Conservation (phyloP, 2,888 invertebrate species). For the Icerya purchasi region DNA sequence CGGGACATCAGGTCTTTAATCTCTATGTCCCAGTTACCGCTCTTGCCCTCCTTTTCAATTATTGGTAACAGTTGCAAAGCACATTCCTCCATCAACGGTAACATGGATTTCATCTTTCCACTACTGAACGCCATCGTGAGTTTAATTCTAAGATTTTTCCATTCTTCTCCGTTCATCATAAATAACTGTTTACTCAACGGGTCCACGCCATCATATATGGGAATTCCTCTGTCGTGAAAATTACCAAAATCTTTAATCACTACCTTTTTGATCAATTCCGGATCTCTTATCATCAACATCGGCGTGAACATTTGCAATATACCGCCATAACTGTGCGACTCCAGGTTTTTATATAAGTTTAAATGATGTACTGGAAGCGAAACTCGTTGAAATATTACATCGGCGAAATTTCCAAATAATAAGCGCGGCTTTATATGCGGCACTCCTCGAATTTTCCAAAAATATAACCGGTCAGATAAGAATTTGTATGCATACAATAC, state of each 20-base stretch:
- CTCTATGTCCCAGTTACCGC: constrained; percentile 20
- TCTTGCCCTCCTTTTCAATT: too few relatives aligned
- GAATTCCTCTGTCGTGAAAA: constrained; percentile 28
- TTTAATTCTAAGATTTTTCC: constrained; percentile 28
- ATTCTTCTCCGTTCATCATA: constrained; percentile 26
- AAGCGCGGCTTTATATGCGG: too few relatives aligned
- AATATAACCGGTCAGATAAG: too few relatives aligned
- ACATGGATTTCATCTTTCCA: constrained; percentile 30
- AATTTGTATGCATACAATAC: too few relatives aligned
- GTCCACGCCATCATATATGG: constrained; percentile 19
- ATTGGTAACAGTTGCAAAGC: too few relatives aligned
- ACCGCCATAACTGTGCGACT: constrained; percentile 24
- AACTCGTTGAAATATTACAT: too few relatives aligned
- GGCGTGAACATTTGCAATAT: constrained; percentile 30
- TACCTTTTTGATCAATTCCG: constrained; percentile 27
- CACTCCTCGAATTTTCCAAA: too few relatives aligned
- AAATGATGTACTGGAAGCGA: too few relatives aligned
- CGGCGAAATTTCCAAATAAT: too few relatives aligned
- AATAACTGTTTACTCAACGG: constrained; percentile 24
- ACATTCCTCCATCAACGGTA: constrained; percentile 23
- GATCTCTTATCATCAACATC: constrained; percentile 26
- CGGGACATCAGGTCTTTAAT: constrained; percentile 25
- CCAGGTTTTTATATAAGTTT: background rate
- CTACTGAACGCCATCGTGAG: constrained; percentile 30
- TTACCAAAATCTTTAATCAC: constrained; percentile 28